Evolutionary conservation across 1,140 invertebrate genomes (phyloP), one percentile per base, ranked within the genome.

Genomic region (Pachypsylla venusta): DNA sequence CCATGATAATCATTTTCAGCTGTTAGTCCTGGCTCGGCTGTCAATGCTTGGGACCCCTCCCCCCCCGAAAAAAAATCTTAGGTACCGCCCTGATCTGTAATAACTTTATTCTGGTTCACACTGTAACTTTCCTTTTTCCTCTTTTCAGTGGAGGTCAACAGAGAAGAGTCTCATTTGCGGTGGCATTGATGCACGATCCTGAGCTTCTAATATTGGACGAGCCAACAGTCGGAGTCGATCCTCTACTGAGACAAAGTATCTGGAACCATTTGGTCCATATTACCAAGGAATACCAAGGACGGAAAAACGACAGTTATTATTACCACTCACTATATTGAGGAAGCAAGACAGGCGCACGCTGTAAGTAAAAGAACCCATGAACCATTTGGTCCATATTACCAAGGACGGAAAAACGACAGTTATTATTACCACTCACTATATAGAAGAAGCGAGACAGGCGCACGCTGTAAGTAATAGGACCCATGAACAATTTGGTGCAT

Each of bases 391-490:
- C 14, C 81, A 89, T 12, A 85, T 97, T 30, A 89, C 89, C 0
- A 85, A 83, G 69, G 83, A 81, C 64, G 81, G 85, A n/a, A 79
- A 80, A 60, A 93, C 85, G 20, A 97, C 93, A 10, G 89, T 97
- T 28, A 94, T 98, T 60, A 93, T 98, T 59, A 98, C 94, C 1
- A 98, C 94, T 12, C 93, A 97, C 75, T 97, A 98, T 68, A 96
- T 97, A 60, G 93, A 98, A 70, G 94, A 97, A 72, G 94, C 93
- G 1, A 80, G 90, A 61, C 90, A 96, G 73, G 92, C 91, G 12
- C 78, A 81, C 67, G 79, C 84, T 65, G 81, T 84, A n/a, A n/a
- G n/a, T n/a, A n/a, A n/a, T n/a, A n/a, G n/a, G n/a, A n/a, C n/a
- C n/a, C n/a, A n/a, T n/a, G n/a, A n/a, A n/a, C n/a, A n/a, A n/a